Conservation (phyloP, 2,888 invertebrate genomes). For the Athalia rosae region DNA sequence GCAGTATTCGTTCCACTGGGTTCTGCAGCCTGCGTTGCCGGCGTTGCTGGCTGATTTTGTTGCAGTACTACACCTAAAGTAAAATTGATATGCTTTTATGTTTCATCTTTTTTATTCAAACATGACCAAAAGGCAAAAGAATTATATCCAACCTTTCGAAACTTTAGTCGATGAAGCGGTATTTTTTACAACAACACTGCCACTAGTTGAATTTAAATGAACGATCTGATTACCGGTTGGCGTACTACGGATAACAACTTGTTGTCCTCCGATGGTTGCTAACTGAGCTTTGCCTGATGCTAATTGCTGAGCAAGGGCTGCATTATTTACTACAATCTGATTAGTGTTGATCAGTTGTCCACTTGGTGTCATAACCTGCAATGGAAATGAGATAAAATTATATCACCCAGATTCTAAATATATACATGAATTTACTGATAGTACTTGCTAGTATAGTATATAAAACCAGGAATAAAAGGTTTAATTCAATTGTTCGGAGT, state of each 20-base stretch:
- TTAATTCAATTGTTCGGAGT: too few relatives aligned
- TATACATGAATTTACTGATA: not conserved
- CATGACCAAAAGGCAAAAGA: conserved; percentile 14
- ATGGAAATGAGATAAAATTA: not conserved
- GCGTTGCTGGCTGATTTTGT: conserved; percentile 48
- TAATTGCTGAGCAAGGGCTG: conserved; percentile 84
- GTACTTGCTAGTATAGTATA: not conserved
- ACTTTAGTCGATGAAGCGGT: conserved; percentile 58
- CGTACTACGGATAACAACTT: conserved; percentile 82
- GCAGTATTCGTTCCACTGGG: conserved; percentile 55
- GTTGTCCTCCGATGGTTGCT: conserved; percentile 90
- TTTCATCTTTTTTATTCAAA: conserved; percentile 1
- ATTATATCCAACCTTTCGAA: conserved; percentile 40
- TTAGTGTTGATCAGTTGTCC: conserved; percentile 72
- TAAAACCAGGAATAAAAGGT: too few relatives aligned
- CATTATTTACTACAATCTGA: conserved; percentile 87
- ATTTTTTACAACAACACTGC: conserved; percentile 67
- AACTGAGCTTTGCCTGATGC: conserved; percentile 89
- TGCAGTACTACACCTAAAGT: conserved; percentile 48
- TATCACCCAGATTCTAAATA: too few relatives aligned
- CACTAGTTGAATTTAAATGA: conserved; percentile 66
- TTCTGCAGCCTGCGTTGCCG: conserved; percentile 57
- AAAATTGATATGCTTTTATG: conserved; percentile 45
- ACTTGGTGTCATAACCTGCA: conserved; percentile 63
- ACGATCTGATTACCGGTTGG: conserved; percentile 88